Base-by-base conservation (phyloP, 2,113 vertebrate species). In the Pogona vitticeps region DNA sequence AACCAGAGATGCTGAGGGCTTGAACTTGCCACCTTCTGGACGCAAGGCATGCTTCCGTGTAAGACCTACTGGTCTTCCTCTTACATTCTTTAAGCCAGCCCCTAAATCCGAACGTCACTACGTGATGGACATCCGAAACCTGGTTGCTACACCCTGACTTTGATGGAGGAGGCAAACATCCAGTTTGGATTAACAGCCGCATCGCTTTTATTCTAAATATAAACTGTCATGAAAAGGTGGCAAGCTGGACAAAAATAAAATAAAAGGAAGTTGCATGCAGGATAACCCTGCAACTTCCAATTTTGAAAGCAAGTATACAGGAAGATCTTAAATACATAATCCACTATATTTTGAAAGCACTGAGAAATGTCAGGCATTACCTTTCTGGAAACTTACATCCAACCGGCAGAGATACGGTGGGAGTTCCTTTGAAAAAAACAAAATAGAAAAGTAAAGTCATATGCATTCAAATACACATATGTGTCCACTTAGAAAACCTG, bases 311-410 rank as follows among this genome's bases (percentile, higher is more conserved):
- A 33, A 36, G 7, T 63, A 36, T 0, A 26, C 3, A 73, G 18
- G 26, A 33, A 40, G 46, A 52, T 12, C 0, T n/a, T 20, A 2
- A 2, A 2, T n/a, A 26, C 5, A 40, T n/a, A 59, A n/a, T n/a
- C n/a, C n/a, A n/a, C n/a, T 20, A 80, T 3, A 20, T 68, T 86
- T 59, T n/a, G 42, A 21, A 56, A 56, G n/a, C 33, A n/a, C 33
- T 9, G 12, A 23, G 52, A 6, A 59, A 46, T 23, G 70, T 20
- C 56, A 90, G 91, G 82, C 1, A 81, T 96, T 94, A 99, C 99
- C 98, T 95, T 96, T 98, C 94, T 99, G 97, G 95, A 99, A 99
- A 0, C 98, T 97, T 73, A 99, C 98, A 89, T 97, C 97, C 94
- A 99, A 86, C 93, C 96, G 98, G 96, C 97, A 96, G 79, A 98